Evolutionary conservation across 2,888 invertebrate species (phyloP).

Genomic region (Minunthozetes semirufus): DNA sequence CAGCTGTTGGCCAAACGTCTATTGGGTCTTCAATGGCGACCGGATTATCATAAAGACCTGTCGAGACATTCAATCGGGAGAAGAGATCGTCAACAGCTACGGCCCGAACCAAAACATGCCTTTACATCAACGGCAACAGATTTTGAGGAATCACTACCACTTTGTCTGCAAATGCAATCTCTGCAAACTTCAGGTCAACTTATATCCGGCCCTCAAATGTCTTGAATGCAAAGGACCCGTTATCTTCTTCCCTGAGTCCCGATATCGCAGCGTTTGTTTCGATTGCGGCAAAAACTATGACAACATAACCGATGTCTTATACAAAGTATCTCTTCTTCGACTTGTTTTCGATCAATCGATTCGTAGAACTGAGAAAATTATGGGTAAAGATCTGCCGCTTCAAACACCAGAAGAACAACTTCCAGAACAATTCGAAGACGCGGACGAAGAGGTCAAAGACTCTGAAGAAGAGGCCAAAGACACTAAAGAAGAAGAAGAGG

Average conservation of each 20-base stretch:
- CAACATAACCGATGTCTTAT: not conserved
- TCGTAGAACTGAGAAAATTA: not conserved
- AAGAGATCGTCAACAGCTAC: not conserved
- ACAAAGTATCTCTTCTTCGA: not conserved
- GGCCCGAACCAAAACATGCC: not conserved
- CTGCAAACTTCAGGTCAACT: not conserved
- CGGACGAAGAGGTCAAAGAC: not conserved
- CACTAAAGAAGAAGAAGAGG: not conserved
- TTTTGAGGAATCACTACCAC: not conserved
- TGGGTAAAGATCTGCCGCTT: not conserved
- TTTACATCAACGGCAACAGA: not conserved
- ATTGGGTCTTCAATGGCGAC: not conserved
- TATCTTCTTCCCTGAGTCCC: not conserved
- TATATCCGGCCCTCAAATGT: not conserved
- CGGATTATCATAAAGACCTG: not conserved
- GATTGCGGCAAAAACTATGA: not conserved
- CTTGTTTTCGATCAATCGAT: not conserved
- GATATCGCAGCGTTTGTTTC: not conserved
- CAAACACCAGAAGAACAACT: not conserved
- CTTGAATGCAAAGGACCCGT: constrained; percentile 14
- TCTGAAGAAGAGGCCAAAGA: not conserved
- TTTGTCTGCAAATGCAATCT: not conserved
- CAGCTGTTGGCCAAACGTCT: not conserved
- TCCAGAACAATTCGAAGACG: too few species aligned
- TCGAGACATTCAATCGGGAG: not conserved